Base-by-base conservation (phyloP, 2,113 vertebrate species). In the Neogobius melanostomus region DNA sequence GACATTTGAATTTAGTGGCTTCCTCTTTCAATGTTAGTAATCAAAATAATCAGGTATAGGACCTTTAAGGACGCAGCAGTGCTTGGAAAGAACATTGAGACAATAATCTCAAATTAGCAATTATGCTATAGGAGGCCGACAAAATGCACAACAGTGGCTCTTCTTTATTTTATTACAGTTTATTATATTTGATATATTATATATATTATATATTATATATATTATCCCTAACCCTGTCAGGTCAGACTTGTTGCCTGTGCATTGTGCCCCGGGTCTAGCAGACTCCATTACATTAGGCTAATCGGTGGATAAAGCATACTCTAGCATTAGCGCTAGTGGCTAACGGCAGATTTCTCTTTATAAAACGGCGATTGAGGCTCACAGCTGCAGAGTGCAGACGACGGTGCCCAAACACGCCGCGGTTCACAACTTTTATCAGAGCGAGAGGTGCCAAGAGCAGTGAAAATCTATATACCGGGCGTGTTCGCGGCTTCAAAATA, bases 271-370 rank as follows among this genome's bases (percentile, higher is more conserved):
- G 85, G 88, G 90, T 91, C 92, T 91, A 92, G 79, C 75, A 87
- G 82, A 90, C 83, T 86, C 89, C 84, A 92, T 91, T 91, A 91
- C 87, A 91, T 90, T 91, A 88, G 86, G 87, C 88, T 91, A 91
- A 92, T 91, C 91, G 90, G 81, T 90, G 87, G 89, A 90, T 91
- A 89, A 91, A 88, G 87, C 85, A 44, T 84, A 85, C 86, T 91
- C 88, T 76, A 86, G 90, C 86, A 89, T 91, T 90, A 91, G 81
- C 75, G 80, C 87, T 87, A 82, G 77, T 80, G 88, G 87, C 88
- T 89, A 50, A 84, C 89, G 88, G 83, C 87, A 85, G 89, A 89
- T 87, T 89, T 88, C 82, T 85, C 82, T 80, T 86, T 88, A 81
- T 75, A 74, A 77, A 28, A 36, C 43, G 50, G 47, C 74, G 85